Evolutionary conservation across 2,113 vertebrate species (phyloP).

Genomic region (Pelecanus crispus): DNA sequence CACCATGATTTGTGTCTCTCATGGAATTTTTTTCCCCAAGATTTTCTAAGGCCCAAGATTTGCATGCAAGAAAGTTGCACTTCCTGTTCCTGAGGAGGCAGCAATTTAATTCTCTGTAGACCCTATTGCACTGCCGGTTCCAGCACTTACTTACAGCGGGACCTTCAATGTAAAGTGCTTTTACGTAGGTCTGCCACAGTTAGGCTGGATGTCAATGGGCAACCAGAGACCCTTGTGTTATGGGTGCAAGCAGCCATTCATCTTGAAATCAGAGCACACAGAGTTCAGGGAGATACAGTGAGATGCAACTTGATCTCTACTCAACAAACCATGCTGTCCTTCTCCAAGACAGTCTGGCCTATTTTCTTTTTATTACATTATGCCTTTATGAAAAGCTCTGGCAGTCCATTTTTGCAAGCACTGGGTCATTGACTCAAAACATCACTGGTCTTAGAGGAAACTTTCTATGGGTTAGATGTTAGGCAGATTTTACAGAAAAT

Average conservation of each 20-base stretch:
- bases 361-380: conserved; percentile 23
- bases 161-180: not conserved
- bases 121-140: not conserved
- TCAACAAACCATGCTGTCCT: not conserved
- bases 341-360: conserved; percentile 1
- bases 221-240: not conserved
- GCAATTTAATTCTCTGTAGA: not conserved
- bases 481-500: not conserved
- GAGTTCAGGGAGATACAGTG: not conserved
- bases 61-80: not conserved
- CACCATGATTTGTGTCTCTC: not conserved
- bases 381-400: conserved; percentile 1
- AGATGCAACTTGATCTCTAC: conserved; percentile 45
- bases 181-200: fast-evolving
- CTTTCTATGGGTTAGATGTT: not conserved
- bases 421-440: not conserved
- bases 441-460: not conserved
- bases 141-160: not conserved
- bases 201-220: no score
- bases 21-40: not conserved
- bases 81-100: not conserved
- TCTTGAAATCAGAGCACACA: not conserved
- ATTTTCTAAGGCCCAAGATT: not conserved
- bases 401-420: not conserved
- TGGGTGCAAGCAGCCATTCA: not conserved